phyloP scores from a whole-genome alignment of 2,113 vertebrate genomes.

The Scatophagus argus region DNA sequence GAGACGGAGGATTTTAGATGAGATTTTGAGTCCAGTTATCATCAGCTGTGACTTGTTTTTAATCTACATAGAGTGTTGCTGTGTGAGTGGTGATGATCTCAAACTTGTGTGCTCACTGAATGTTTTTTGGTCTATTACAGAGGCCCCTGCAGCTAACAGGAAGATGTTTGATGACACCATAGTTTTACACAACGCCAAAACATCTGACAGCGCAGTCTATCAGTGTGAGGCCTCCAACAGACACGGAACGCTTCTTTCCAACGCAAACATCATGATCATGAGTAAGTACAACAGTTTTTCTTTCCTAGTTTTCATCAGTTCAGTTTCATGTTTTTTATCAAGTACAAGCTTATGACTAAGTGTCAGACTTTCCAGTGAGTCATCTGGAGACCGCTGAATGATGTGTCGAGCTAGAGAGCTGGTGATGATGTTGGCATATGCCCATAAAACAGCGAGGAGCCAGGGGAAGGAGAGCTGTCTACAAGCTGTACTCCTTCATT shows the following conservation, averaged over 20 bases:
- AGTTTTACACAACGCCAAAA: conserved; percentile 86
- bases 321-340: not conserved
- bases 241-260: conserved; percentile 91
- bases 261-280: conserved; percentile 92
- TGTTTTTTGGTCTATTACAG: conserved; percentile 60
- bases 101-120: not conserved
- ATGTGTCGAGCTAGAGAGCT: conserved; percentile 34
- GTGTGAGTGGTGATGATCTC: not conserved
- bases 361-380: conserved; percentile 51
- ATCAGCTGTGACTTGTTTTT: not conserved
- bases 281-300: conserved; percentile 82
- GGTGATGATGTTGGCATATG: conserved; percentile 36
- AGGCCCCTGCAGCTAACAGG: conserved; percentile 73
- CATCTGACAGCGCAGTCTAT: conserved; percentile 91
- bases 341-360: conserved; percentile 12
- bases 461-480: conserved; percentile 36
- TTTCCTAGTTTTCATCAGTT: not conserved
- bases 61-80: not conserved
- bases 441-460: conserved; percentile 47
- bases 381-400: conserved; percentile 41
- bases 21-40: not conserved
- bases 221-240: conserved; percentile 94
- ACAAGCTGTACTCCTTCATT: conserved; percentile 41
- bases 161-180: conserved; percentile 81
- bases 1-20: not conserved